A percentile compares a stretch with the other conserved stretches of the same genome.
Conservation (phyloP, 2,797 vertebrate genomes). For the Poecilia velifera region DNA sequence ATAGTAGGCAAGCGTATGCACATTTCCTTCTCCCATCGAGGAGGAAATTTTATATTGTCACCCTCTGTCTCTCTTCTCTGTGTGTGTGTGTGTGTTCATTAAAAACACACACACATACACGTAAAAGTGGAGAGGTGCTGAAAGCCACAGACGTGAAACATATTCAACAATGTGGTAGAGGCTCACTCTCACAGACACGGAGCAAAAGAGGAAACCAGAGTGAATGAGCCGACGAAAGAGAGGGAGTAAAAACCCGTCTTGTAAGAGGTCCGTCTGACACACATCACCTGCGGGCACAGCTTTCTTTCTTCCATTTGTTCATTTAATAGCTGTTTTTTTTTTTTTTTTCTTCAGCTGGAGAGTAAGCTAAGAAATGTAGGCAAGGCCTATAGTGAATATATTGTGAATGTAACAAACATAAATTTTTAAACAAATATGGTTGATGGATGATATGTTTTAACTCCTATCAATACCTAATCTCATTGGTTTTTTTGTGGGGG, state of each 20-base stretch:
- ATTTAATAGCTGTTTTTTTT: neutral
- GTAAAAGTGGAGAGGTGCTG: constrained; percentile 49
- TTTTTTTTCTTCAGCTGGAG: neutral
- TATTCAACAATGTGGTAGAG: constrained; percentile 48
- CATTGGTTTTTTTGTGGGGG: neutral
- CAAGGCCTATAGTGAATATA: too few relatives aligned
- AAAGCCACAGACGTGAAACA: constrained; percentile 37
- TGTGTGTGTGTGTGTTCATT: constrained; percentile 3
- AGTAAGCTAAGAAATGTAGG: neutral
- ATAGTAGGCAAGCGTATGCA: constrained; percentile 26
- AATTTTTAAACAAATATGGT: neutral
- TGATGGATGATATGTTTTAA: neutral
- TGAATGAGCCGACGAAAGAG: constrained; percentile 65
- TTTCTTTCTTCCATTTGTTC: neutral
- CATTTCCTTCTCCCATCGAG: constrained; percentile 31
- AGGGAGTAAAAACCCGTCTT: constrained; percentile 14
- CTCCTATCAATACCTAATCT: too few relatives aligned
- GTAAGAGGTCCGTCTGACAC: neutral
- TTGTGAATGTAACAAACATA: neutral
- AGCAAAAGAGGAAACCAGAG: constrained; percentile 56
- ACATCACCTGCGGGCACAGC: neutral
- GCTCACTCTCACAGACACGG: constrained; percentile 44
- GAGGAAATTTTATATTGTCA: constrained; percentile 67
- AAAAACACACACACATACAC: neutral
- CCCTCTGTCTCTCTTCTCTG: constrained; percentile 20